phyloP scores from a whole-genome alignment of 2,113 vertebrate species.

The Crotophaga sulcirostris region DNA sequence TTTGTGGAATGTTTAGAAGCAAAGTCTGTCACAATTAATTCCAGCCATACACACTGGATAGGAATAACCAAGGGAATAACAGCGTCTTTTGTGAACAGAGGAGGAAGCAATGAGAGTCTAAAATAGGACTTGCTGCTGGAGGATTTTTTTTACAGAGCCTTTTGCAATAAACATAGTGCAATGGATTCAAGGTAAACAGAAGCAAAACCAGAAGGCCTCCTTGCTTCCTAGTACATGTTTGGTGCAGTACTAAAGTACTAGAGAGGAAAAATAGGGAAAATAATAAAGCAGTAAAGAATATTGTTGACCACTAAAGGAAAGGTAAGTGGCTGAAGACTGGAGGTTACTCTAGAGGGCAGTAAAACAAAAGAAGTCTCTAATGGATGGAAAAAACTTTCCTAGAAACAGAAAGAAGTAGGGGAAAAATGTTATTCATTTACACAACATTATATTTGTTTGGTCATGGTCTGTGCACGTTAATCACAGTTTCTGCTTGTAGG shows the following conservation, averaged over 20 bases:
- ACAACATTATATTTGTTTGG: background rate
- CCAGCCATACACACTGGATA: background rate
- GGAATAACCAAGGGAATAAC: background rate
- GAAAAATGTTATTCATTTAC: background rate
- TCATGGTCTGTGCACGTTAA: background rate
- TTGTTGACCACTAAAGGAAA: background rate
- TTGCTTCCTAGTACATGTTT: background rate
- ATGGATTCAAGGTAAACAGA: background rate
- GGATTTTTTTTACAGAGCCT: background rate
- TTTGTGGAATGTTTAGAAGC: background rate
- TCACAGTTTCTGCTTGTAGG: background rate
- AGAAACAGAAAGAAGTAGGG: background rate
- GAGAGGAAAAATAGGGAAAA: background rate
- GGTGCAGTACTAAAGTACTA: background rate
- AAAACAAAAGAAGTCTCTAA: background rate
- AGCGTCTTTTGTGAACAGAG: background rate
- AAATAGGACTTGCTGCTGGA: background rate
- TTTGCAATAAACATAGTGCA: background rate
- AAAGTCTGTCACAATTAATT: background rate
- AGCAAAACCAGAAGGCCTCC: background rate
- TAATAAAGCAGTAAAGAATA: background rate
- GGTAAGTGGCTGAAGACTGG: background rate
- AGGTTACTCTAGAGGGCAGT: conserved; percentile 16
- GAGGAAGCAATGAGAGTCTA: background rate
- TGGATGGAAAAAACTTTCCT: background rate